Percentiles rank a stretch among this genome's conserved stretches.
Conservation (phyloP, 2,113 vertebrate genomes). For the Raphicerus campestris region DNA sequence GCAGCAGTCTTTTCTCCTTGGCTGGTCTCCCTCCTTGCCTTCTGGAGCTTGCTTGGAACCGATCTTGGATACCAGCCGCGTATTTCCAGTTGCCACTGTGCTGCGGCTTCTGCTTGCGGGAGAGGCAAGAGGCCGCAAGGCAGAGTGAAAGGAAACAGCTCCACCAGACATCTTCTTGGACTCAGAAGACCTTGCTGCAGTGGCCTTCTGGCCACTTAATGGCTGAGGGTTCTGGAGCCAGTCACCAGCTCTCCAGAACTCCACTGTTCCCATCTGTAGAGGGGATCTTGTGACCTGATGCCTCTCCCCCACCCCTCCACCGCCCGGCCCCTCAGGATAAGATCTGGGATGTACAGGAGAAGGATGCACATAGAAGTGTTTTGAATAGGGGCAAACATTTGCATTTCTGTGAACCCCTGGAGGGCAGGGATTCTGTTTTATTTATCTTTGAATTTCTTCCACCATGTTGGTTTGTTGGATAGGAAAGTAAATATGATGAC, state of each 20-base stretch:
- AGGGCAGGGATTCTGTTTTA: background rate
- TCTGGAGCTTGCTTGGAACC: background rate
- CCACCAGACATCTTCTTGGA: background rate
- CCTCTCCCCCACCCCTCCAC: background rate
- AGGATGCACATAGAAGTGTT: fast-evolving
- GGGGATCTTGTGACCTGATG: background rate
- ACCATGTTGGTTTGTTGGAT: background rate
- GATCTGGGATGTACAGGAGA: background rate
- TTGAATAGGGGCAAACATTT: background rate
- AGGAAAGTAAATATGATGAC: background rate
- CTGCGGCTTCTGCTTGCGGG: constrained; percentile 27
- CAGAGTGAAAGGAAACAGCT: background rate
- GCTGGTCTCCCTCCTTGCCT: background rate
- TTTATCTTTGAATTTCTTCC: background rate
- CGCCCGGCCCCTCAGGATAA: fast-evolving
- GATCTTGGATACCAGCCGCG: background rate
- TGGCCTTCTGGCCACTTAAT: background rate
- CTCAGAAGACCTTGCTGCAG: background rate
- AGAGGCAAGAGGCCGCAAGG: constrained; percentile 1
- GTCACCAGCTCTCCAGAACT: background rate
- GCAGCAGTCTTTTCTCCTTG: background rate
- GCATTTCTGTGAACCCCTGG: background rate
- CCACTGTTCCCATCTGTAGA: background rate
- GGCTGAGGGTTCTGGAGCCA: background rate
- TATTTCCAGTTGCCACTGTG: constrained; percentile 11